These are phyloP conservation scores for Coptotermes formosanus DNA, from an alignment of 1,140 invertebrate species.

Conservation along the genomic window DNA sequence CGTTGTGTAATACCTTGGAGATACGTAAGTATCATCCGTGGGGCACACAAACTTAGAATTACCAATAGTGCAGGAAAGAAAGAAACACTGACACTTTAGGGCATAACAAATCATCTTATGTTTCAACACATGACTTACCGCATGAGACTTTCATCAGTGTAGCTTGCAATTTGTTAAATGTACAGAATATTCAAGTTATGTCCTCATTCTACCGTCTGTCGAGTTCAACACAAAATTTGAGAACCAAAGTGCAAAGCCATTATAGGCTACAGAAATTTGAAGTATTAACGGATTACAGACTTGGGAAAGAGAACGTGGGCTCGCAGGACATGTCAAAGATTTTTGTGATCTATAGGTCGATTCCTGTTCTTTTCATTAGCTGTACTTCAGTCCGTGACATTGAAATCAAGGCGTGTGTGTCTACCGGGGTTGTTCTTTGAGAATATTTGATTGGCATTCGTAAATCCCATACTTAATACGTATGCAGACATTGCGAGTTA, in stretches of 20 bases:
- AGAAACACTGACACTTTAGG: background rate
- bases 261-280: too few relatives aligned
- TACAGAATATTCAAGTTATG: background rate
- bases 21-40: background rate
- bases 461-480: too few relatives aligned
- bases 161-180: background rate
- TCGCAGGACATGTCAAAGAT: background rate
- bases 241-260: too few relatives aligned
- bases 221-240: background rate
- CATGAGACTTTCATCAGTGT: background rate
- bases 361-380: background rate
- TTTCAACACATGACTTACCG: background rate
- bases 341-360: background rate
- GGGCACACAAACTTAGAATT: background rate
- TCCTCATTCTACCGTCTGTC: background rate
- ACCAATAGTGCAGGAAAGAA: background rate
- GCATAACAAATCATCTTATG: background rate
- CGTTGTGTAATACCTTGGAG: background rate
- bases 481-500: too few relatives aligned
- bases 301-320: background rate
- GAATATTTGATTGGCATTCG: too few relatives aligned
- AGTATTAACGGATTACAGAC: background rate
- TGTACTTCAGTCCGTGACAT: background rate
- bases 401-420: background rate
- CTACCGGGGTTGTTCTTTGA: too few relatives aligned